Evolutionary conservation across 2,113 vertebrate species (phyloP).

Genomic region (Solenodon paradoxus): DNA sequence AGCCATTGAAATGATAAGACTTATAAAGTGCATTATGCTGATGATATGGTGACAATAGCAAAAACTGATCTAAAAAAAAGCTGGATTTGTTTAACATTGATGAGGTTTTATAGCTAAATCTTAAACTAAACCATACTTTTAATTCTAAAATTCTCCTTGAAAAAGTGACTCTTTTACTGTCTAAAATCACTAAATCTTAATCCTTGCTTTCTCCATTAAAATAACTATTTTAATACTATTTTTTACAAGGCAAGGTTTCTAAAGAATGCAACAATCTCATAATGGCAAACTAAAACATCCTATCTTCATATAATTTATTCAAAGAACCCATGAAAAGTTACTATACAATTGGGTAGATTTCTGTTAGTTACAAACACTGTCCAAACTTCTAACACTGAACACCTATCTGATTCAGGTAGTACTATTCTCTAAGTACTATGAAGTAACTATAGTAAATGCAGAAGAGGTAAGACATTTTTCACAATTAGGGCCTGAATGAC

Average conservation of each 20-base stretch:
- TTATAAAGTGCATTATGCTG: not conserved
- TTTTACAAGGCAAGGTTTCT: not conserved
- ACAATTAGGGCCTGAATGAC: not conserved
- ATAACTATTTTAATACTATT: not conserved
- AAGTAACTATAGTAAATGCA: accelerated
- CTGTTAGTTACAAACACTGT: not conserved
- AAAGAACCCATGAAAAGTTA: not conserved
- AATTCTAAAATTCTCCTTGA: not conserved
- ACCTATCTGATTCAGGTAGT: not conserved
- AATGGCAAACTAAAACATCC: not conserved
- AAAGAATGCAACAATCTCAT: not conserved
- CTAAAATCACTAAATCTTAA: not conserved
- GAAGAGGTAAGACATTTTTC: not conserved
- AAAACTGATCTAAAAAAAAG: not conserved
- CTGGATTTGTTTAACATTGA: not conserved
- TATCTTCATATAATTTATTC: not conserved
- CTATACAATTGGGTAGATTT: not conserved
- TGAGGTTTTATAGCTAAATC: not conserved
- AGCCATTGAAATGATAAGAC: not conserved
- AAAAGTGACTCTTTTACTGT: not conserved
- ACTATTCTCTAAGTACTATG: not conserved
- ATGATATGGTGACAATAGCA: not conserved
- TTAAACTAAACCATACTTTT: not conserved
- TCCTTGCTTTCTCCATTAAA: not conserved
- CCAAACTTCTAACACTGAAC: not conserved